phyloP scores from a whole-genome alignment of 2,113 vertebrate species.

The Chaetura pelagica region DNA sequence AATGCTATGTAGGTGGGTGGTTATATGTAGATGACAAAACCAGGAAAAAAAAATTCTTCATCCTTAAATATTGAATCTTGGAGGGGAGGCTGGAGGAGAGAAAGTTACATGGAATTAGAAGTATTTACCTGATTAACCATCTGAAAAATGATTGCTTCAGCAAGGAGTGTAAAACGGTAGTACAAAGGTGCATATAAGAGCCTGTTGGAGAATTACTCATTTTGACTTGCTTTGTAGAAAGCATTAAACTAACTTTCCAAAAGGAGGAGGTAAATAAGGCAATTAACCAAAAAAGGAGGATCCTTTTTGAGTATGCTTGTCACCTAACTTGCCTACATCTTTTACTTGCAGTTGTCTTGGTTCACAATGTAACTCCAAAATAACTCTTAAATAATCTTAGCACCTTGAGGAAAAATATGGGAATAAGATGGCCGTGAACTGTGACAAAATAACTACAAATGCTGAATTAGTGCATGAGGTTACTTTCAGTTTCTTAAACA shows the following conservation, averaged over 20 bases:
- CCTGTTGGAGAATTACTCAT: not conserved
- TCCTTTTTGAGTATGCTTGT: not conserved
- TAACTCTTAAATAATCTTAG: not conserved
- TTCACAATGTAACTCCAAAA: not conserved
- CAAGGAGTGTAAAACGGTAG: not conserved
- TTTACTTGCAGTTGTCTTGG: not conserved
- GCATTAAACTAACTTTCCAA: not conserved
- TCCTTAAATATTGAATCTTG: not conserved
- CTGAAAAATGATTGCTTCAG: not conserved
- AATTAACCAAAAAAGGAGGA: not conserved
- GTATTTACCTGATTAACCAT: not conserved
- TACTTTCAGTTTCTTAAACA: not conserved
- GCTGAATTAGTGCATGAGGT: not conserved
- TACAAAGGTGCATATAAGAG: not conserved
- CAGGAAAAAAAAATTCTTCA: not conserved
- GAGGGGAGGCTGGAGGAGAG: not conserved
- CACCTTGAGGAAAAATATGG: not conserved
- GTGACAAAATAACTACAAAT: not conserved
- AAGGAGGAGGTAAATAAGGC: accelerated
- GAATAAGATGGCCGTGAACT: not conserved
- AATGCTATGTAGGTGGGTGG: not conserved
- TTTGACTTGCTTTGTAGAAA: not conserved
- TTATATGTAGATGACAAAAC: not conserved
- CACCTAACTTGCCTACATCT: not conserved
- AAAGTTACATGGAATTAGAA: not conserved